Percentiles rank a stretch among this genome's conserved stretches.
phyloP scores from a whole-genome alignment of 1,140 invertebrate species.

The Choristoneura fumiferana region DNA sequence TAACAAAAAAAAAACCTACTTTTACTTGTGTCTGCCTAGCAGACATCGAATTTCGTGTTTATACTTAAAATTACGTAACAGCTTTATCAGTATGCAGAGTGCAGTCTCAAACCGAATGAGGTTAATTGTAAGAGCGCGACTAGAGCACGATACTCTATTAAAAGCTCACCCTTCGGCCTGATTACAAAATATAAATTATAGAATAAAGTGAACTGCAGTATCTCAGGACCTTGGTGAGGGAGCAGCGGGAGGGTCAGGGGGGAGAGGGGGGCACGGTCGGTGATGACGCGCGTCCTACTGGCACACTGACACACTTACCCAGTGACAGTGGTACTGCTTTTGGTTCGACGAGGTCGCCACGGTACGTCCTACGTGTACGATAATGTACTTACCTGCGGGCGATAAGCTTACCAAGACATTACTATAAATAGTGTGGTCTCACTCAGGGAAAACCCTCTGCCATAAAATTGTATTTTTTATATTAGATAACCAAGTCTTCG shows the following conservation, averaged over 20 bases:
- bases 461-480: too few relatives aligned
- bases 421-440: slow-evolving; percentile 6
- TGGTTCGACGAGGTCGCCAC: slow-evolving; percentile 65
- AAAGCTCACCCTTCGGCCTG: slow-evolving; percentile 26
- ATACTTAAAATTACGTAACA: too few relatives aligned
- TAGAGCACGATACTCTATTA: not conserved
- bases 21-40: too few relatives aligned
- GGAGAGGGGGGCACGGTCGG: slow-evolving; percentile 53
- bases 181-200: slow-evolving; percentile 51
- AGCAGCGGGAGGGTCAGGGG: slow-evolving; percentile 33
- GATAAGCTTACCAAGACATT: slow-evolving; percentile 24
- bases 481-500: too few relatives aligned
- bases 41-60: too few relatives aligned
- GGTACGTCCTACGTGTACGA: slow-evolving; percentile 61
- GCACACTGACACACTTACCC: slow-evolving; percentile 75
- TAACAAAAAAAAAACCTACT: too few relatives aligned
- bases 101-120: too few relatives aligned
- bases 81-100: too few relatives aligned
- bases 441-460: not conserved
- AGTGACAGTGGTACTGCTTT: slow-evolving; percentile 76
- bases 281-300: slow-evolving; percentile 74
- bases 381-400: slow-evolving; percentile 31
- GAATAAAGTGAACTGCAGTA: slow-evolving; percentile 59
- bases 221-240: slow-evolving; percentile 61
- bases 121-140: too few relatives aligned